Evolutionary conservation across 2,888 invertebrate genomes (phyloP).

Genomic region (Chirona hameri): DNA sequence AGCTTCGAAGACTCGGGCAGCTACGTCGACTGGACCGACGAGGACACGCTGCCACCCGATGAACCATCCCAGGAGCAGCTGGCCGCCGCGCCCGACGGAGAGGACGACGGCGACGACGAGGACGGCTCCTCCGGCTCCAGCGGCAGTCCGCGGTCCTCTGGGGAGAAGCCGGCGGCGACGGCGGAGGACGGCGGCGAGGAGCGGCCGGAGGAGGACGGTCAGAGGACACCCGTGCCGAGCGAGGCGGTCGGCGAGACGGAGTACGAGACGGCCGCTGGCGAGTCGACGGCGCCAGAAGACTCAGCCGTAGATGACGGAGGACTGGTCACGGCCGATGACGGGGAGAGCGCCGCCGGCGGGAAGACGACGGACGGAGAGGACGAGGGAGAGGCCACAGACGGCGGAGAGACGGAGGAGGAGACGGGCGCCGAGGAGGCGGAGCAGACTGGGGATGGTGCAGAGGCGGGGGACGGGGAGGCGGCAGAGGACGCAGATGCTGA

Average conservation of each 20-base stretch:
- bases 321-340: background rate
- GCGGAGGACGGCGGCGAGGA: background rate
- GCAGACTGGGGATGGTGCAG: background rate
- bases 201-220: background rate
- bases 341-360: background rate
- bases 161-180: background rate
- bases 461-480: background rate
- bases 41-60: constrained; percentile 23
- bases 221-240: background rate
- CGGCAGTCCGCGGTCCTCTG: background rate
- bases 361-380: background rate
- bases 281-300: background rate
- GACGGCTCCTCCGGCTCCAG: background rate
- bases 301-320: background rate
- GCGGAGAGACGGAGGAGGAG: background rate
- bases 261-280: background rate
- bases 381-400: background rate
- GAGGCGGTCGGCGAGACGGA: background rate
- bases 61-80: background rate
- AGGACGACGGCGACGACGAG: background rate
- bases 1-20: constrained; percentile 2
- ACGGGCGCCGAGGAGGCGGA: background rate
- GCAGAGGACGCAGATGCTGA: background rate
- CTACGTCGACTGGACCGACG: constrained; percentile 26
- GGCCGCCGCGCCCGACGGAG: background rate